phyloP scores from a whole-genome alignment of 35 echinoderm and acorn worm species.

The Patiria miniata region DNA sequence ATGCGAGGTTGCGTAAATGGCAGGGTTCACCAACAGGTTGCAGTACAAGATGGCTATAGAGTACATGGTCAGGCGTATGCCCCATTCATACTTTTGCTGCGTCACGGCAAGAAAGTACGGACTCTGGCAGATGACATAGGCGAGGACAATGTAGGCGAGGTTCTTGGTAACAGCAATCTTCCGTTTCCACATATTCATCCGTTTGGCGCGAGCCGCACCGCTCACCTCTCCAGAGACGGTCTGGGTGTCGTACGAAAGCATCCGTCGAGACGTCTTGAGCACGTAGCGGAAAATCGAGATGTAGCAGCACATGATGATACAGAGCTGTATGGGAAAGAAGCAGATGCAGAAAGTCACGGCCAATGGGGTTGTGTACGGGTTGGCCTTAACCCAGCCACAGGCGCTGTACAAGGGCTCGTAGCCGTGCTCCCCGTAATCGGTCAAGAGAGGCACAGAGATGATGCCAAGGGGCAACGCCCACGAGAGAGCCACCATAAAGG shows the following conservation, averaged over 20 bases:
- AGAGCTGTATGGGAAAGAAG: conserved; percentile 36
- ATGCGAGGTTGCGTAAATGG: conserved; percentile 59
- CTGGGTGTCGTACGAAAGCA: not conserved
- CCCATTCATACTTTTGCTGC: conserved; percentile 30
- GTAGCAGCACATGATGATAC: conserved; percentile 55
- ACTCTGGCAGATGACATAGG: conserved; percentile 44
- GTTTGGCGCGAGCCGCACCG: not conserved
- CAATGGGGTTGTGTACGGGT: conserved; percentile 51
- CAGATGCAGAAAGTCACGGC: conserved; percentile 14
- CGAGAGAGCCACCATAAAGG: conserved; percentile 36
- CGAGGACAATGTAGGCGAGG: conserved; percentile 45
- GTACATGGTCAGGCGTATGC: conserved; percentile 13
- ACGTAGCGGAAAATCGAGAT: conserved; percentile 34
- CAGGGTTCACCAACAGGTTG: conserved; percentile 48
- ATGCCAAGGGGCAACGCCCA: conserved; percentile 61
- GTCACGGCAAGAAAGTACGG: conserved; percentile 31
- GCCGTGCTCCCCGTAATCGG: conserved; percentile 57
- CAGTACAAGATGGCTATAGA: conserved; percentile 33
- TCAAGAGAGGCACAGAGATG: conserved; percentile 32
- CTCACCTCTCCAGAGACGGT: not conserved
- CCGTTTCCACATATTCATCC: not conserved
- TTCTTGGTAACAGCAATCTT: conserved; percentile 59
- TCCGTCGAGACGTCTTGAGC: not conserved
- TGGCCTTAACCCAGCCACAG: conserved; percentile 50
- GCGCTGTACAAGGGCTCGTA: conserved; percentile 64